These are phyloP conservation scores for Platalea minor DNA, from an alignment of 2,797 vertebrate genomes.

Conservation along the genomic window DNA sequence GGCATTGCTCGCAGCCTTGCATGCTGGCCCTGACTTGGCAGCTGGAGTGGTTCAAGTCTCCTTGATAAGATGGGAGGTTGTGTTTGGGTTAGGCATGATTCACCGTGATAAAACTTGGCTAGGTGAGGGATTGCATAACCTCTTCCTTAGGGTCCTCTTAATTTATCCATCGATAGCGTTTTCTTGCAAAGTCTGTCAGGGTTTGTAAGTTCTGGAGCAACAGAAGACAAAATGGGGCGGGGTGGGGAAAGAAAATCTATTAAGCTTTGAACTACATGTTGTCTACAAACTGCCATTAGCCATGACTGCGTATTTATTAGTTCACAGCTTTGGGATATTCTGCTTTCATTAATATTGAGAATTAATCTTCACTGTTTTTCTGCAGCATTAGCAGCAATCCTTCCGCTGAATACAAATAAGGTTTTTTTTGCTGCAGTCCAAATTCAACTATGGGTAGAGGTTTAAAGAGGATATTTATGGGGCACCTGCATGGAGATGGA, in stretches of 20 bases:
- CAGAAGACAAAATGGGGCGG: neutral
- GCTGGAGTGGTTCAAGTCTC: neutral
- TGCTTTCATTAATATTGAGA: slow-evolving; percentile 34
- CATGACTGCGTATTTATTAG: neutral
- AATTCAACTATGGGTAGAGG: neutral
- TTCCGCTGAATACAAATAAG: slow-evolving; percentile 2
- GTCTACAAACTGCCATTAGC: neutral
- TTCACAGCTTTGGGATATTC: neutral
- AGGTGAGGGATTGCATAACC: neutral
- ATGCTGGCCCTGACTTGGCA: accelerated
- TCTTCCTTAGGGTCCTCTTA: neutral
- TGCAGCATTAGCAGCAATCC: neutral
- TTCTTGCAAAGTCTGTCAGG: neutral
- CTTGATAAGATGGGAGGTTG: neutral
- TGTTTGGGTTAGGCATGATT: neutral
- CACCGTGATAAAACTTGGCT: neutral
- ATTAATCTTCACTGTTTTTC: neutral
- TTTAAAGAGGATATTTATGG: neutral
- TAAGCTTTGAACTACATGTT: neutral
- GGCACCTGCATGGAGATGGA: neutral
- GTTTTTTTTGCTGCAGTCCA: neutral
- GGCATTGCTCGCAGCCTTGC: accelerated
- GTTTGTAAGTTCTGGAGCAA: neutral
- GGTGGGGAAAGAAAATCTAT: neutral
- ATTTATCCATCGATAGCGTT: accelerated